Evolutionary conservation across 2,113 vertebrate genomes (phyloP).

Genomic region (Phodopus roborovskii): DNA sequence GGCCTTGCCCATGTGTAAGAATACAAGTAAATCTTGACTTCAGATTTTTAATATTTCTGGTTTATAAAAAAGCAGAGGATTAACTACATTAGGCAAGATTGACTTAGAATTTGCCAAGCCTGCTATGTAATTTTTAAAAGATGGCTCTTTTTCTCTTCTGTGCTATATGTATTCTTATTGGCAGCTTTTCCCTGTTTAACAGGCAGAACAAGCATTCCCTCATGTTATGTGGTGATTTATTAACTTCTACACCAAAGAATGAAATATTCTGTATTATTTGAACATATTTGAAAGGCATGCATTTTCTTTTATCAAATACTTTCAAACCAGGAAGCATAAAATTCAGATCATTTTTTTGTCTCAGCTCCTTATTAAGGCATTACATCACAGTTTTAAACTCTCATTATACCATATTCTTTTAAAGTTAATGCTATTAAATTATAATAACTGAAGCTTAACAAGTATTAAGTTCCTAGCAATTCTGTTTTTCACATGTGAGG

Average conservation of each 20-base stretch:
- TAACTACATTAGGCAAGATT: slow-evolving; percentile 3
- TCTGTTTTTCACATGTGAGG: not conserved
- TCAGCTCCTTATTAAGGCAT: not conserved
- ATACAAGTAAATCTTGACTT: slow-evolving; percentile 31
- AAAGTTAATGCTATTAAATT: slow-evolving; percentile 39
- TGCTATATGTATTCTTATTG: not conserved
- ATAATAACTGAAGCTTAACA: slow-evolving; percentile 47
- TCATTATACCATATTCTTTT: slow-evolving; percentile 20
- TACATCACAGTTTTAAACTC: slow-evolving; percentile 41
- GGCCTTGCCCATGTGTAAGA: not conserved
- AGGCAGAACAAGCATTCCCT: slow-evolving; percentile 9
- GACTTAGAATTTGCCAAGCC: slow-evolving; percentile 16
- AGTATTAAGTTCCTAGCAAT: slow-evolving; percentile 48
- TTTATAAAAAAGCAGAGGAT: slow-evolving; percentile 40
- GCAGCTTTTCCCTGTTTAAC: slow-evolving; percentile 48
- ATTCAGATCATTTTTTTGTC: not conserved
- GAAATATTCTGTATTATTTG: slow-evolving; percentile 45
- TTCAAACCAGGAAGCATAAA: slow-evolving; percentile 36
- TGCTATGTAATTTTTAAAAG: not conserved
- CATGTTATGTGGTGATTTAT: not conserved
- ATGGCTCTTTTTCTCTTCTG: slow-evolving; percentile 17
- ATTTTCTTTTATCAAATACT: slow-evolving; percentile 31
- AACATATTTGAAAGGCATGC: not conserved
- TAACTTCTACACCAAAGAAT: slow-evolving; percentile 34
- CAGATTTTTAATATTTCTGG: slow-evolving; percentile 6